Evolutionary conservation across 1,140 invertebrate genomes (phyloP), one percentile per base, ranked within the genome.

Genomic region (Drosophila parvula): DNA sequence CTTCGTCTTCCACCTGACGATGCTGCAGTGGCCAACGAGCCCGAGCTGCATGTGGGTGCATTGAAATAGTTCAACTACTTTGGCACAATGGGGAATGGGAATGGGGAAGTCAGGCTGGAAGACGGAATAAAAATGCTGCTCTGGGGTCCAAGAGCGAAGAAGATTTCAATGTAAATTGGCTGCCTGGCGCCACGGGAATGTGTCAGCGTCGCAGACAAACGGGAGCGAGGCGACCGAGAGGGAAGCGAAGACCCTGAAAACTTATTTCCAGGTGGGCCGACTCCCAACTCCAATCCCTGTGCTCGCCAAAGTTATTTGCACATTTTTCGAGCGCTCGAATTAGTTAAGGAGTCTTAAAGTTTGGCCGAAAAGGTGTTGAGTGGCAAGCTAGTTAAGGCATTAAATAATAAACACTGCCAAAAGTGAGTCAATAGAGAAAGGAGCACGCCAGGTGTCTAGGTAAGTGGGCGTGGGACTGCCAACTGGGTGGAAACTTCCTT

Each of bases 131-230:
- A 80, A 18, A 48, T 41, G 61, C 30, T 57, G 16, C 75, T 64
- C 41, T 59, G 53, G 65, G 44, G 44, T 58, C 45, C 48, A 64
- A 63, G 57, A 44, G 60, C 62, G 77, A 79, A 61, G 58, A 74
- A 67, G 80, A 82, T 83, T 82, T 82, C 80, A 82, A 83, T 82
- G 80, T 83, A 82, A 82, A 82, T 82, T 82, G 79, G 80, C 76
- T 83, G 71, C 70, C 45, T 50, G 75, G 68, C 44, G 55, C 80
- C 80, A 82, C 74, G 70, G 79, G 80, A 82, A 82, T 82, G 80
- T 82, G 80, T 82, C 80, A 82, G 80, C 60, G 60, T 43, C 74
- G 81, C 73, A 78, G 79, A 81, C 74, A 82, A 82, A 82, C 81
- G 63, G 60, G n/a, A 43, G 38, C 22, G 45, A 55, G 30, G 22